Conservation (phyloP, 53 echinoderm and acorn worm genomes). For the Luidia sarsii region DNA sequence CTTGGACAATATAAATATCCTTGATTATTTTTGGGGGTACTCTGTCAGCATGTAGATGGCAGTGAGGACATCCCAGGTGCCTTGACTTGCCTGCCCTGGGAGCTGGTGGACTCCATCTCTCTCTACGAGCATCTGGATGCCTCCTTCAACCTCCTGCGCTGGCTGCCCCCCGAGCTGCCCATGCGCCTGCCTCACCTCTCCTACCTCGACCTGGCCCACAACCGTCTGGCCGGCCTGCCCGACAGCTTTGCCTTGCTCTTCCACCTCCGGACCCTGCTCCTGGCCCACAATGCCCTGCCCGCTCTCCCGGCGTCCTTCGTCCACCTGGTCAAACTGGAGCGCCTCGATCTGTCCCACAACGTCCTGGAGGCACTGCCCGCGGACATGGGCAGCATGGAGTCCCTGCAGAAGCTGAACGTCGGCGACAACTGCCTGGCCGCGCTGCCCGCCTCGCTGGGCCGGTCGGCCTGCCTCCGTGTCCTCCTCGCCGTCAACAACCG, state of each 20-base stretch:
- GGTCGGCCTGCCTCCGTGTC: slow-evolving; percentile 58
- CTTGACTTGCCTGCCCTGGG: slow-evolving; percentile 78
- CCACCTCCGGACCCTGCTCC: slow-evolving; percentile 71
- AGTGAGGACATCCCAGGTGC: slow-evolving; percentile 70
- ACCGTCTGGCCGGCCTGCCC: slow-evolving; percentile 72
- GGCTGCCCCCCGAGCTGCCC: slow-evolving; percentile 75
- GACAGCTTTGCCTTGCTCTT: slow-evolving; percentile 85
- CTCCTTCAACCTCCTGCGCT: slow-evolving; percentile 70
- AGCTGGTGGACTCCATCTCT: slow-evolving; percentile 83
- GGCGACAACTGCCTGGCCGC: slow-evolving; percentile 68
- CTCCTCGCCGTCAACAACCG: slow-evolving; percentile 68
- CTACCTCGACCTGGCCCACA: slow-evolving; percentile 72
- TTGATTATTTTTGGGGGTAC: neutral
- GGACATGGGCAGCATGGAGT: slow-evolving; percentile 76
- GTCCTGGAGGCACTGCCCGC: slow-evolving; percentile 69
- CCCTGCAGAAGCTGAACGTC: slow-evolving; percentile 70
- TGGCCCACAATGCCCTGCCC: slow-evolving; percentile 69
- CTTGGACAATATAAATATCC: no score
- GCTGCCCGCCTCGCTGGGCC: slow-evolving; percentile 70
- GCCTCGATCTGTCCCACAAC: slow-evolving; percentile 75
- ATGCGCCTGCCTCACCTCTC: slow-evolving; percentile 82
- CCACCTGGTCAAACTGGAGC: slow-evolving; percentile 77
- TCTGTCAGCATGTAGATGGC: slow-evolving; percentile 74
- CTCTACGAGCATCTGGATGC: slow-evolving; percentile 79
- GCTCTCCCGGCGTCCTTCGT: slow-evolving; percentile 76